These are phyloP conservation scores for Phenganax marumi DNA, from an alignment of 92 coral and sea anemone genomes.

Conservation along the genomic window DNA sequence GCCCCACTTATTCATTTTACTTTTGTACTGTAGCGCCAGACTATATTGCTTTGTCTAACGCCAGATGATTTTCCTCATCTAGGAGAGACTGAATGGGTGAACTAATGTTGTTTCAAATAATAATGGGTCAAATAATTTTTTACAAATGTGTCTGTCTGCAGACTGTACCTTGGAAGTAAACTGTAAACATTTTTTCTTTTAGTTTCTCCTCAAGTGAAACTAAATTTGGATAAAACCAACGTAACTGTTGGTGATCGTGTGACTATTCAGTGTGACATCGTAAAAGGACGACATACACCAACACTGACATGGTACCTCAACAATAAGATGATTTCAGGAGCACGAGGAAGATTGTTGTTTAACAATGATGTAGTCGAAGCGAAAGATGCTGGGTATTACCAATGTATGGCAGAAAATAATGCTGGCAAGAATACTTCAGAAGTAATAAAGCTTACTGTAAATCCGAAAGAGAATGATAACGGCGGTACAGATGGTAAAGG, in stretches of 20 bases:
- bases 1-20: too few relatives aligned
- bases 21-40: too few relatives aligned
- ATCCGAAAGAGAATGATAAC: neutral
- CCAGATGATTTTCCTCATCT: too few relatives aligned
- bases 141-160: too few relatives aligned
- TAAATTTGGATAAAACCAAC: neutral
- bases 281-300: conserved; percentile 14
- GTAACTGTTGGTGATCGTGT: conserved; percentile 16
- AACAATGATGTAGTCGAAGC: conserved; percentile 13
- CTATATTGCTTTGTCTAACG: too few relatives aligned
- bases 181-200: neutral
- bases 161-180: too few relatives aligned
- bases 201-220: conserved; percentile 21
- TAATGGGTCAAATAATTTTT: too few relatives aligned
- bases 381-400: conserved; percentile 25
- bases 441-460: neutral
- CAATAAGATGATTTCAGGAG: conserved; percentile 1
- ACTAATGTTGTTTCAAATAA: too few relatives aligned
- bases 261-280: conserved; percentile 1
- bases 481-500: neutral
- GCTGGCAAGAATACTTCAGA: conserved; percentile 1
- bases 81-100: too few relatives aligned
- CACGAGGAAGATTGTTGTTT: neutral
- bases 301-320: conserved; percentile 20
- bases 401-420: conserved; percentile 16